Evolutionary conservation across 2,888 invertebrate genomes (phyloP).

Genomic region (Augochlorella aurata): DNA sequence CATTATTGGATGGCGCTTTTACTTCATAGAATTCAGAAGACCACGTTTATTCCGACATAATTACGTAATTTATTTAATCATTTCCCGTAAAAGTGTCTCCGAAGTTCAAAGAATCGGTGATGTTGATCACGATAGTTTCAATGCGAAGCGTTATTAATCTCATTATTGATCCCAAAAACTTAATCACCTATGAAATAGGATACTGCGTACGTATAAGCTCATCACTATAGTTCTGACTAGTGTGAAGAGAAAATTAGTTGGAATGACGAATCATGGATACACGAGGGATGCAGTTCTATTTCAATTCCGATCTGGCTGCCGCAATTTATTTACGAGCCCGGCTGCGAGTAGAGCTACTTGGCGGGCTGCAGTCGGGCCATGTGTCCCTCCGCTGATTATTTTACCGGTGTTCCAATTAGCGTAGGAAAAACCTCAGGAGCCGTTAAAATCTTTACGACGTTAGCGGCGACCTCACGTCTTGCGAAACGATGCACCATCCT

Average conservation of each 20-base stretch:
- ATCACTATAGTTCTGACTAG: not conserved
- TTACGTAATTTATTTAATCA: too few species aligned
- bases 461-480: slow-evolving; percentile 18
- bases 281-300: not conserved
- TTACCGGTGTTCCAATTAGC: slow-evolving; percentile 52
- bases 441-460: slow-evolving; percentile 54
- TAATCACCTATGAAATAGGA: too few species aligned
- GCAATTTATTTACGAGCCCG: slow-evolving; percentile 32
- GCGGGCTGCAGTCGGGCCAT: slow-evolving; percentile 43
- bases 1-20: too few species aligned
- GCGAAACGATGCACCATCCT: not conserved
- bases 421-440: slow-evolving; percentile 21
- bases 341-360: not conserved
- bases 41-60: too few species aligned
- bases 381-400: slow-evolving; percentile 57
- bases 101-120: too few species aligned
- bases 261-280: not conserved
- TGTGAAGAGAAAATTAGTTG: not conserved
- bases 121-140: too few species aligned
- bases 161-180: too few species aligned
- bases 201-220: too few species aligned
- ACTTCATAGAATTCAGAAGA: too few species aligned
- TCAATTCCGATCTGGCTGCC: not conserved
- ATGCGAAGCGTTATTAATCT: too few species aligned
- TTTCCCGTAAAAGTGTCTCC: too few species aligned